Base-by-base conservation (phyloP, 2,888 invertebrate genomes). In the Eucera pruinosa region DNA sequence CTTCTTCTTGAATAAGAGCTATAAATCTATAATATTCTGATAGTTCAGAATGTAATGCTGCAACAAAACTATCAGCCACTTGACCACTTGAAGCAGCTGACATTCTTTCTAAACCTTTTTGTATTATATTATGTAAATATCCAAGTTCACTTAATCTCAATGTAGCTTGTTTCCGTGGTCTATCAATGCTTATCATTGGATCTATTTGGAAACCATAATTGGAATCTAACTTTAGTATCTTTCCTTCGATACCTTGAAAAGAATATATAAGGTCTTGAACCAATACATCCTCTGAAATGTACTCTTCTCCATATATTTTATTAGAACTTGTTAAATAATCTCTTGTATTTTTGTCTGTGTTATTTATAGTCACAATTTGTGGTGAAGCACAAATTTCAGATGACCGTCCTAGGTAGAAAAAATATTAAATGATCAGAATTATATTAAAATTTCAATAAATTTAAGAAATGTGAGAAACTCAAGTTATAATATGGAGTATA, bases 1-100 rank as follows among this genome's bases (percentile, higher is more conserved):
- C 96, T 94, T 97, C 96, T 65, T 97, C 96, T 92, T 98, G 97
- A 62, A 98, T 93, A 62, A 97, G 93, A 0, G 98, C 97, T 70
- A 99, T 95, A 85, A 97, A 95, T 81, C 97, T 95, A 91, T 98
- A 98, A 92, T 97, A 98, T 89, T 97, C 96, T 0, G 96, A 96
- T 15, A 99, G 93, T 92, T 98, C 97, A 71, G 96, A 95, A 87
- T 97, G 95, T 70, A 99, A 93, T 2, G 96, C 96, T 2, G 97
- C 95, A 67, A 97, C 96, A 82, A 98, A 95, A 62, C 98, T 97
- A 93, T 98, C 97, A 2, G 96, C 96, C 91, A 97, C 96, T 65
- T 96, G 93, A 55, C 97, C 97, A 91, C 89, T 83, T 9, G 95
- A 95, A 64, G 95, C 96, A 58, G 95, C 94, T 11, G 89, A 87